Evolutionary conservation across 2,113 vertebrate species (phyloP), one percentile per base, ranked within the genome.

Genomic region (Heliornis fulica): DNA sequence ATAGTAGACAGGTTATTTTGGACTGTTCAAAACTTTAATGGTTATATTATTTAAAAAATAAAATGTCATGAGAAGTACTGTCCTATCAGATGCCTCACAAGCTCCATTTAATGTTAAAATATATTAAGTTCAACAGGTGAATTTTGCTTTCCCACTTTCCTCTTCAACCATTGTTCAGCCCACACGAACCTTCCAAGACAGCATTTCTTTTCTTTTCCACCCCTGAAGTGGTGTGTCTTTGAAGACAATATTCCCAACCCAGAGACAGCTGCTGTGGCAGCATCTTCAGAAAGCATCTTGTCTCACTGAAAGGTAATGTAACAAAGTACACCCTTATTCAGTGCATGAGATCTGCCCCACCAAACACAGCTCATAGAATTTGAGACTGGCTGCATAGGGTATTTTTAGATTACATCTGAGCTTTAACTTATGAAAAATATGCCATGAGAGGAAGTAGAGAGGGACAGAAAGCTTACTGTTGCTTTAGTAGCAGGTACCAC

Each of bases 381-480:
- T 85, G 63, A 93, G 38, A 46, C 28, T 79, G 61, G 16, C 28
- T 65, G 22, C 60, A 48, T 34, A 61, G 25, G 43, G 18, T 68
- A 78, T 50, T 91, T 75, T 90, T 68, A 81, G 51, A 92, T 59
- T 68, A 85, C 40, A 74, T 19, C 29, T 77, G 28, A 89, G 74
- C 34, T 87, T 91, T 40, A 53, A 26, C 15, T 60, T 71, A 17
- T 53, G 64, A 70, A 95, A 96, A 95, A 87, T 21, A 83, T 3
- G 26, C 31, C 28, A 63, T 70, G 78, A 83, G n/a, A 69, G 64
- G 87, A 80, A 81, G 46, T 16, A 83, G 45, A 59, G 3, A 71
- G 45, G 22, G 36, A 87, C 32, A 86, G 71, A 75, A 90, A 90
- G 18, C 22, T 56, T 79, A 61, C 13, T 90, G 36, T 65, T 60